Percentiles rank a stretch among this genome's conserved stretches.
phyloP scores from a whole-genome alignment of 2,888 invertebrate species.

The Tineola bisselliella region DNA sequence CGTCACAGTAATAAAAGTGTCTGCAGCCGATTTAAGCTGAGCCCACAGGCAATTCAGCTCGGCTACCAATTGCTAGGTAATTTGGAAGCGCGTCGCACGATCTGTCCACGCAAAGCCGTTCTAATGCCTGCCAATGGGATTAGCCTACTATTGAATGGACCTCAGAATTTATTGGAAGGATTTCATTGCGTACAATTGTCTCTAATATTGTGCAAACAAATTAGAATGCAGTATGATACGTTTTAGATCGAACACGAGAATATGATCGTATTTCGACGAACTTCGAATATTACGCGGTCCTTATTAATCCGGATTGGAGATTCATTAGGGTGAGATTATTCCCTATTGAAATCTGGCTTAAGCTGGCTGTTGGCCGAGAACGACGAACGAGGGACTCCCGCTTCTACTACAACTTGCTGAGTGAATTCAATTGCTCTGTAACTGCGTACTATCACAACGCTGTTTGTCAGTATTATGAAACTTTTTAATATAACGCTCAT shows the following conservation, averaged over 20 bases:
- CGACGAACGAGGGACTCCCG: neutral
- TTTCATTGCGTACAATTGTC: neutral
- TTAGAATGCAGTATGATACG: neutral
- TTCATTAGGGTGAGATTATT: constrained; percentile 69
- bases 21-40: constrained; percentile 68
- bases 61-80: constrained; percentile 67
- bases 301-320: constrained; percentile 65
- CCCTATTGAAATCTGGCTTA: constrained; percentile 67
- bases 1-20: constrained; percentile 67
- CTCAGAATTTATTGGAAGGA: constrained; percentile 52
- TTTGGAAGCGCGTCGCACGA: constrained; percentile 59
- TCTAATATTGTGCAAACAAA: neutral
- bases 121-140: constrained; percentile 64
- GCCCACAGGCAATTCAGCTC: constrained; percentile 59
- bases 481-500: no score
- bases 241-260: neutral
- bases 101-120: constrained; percentile 63
- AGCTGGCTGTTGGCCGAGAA: constrained; percentile 16
- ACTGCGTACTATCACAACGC: no score
- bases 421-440: neutral
- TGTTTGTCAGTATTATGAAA: no score
- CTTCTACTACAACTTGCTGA: neutral
- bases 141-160: constrained; percentile 56
- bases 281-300: constrained; percentile 48
- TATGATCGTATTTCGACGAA: neutral